Base-by-base conservation (phyloP, 2,797 vertebrate genomes). In the Limosa lapponica region DNA sequence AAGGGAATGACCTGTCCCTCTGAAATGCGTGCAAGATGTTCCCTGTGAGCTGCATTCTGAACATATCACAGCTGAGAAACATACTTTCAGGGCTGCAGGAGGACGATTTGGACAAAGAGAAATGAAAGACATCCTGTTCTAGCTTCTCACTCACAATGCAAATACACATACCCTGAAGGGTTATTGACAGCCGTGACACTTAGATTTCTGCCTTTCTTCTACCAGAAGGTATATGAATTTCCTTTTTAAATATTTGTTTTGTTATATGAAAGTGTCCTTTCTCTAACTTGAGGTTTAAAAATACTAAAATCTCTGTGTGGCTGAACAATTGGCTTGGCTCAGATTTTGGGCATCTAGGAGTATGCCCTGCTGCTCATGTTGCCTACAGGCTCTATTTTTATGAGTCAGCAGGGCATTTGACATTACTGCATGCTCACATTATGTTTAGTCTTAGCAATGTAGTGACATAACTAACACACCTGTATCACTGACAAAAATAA, bases 1-100 rank as follows among this genome's bases (percentile, higher is more conserved):
- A 82, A 43, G 64, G 57, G 71, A 94, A 89, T 93, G 81, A 89
- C 81, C 57, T 82, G 61, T 89, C 71, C 57, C 34, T 93, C 84
- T 84, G 74, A 96, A 96, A 93, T 89, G 83, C 36, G 24, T 46
- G 79, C 88, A 65, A 65, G 59, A 74, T 89, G 64, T 95, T 95
- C 91, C 78, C 66, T 92, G 57, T 43, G 64, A 95, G 55, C 65
- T 34, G 41, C 81, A 89, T 95, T 96, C 88, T 89, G 94, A 73
- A 95, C 89, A 85, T 82, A 85, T 93, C 78, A 64, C 73, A 95
- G 52, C 83, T 78, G 41, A 88, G 83, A 92, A 93, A 77, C 65
- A 30, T 52, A 75, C 41, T 88, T 86, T 28, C 73, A 87, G 44
- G 52, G 37, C 91, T 92, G 55, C 74, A 84, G 62, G 43, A 84